phyloP scores from a whole-genome alignment of 2,888 invertebrate species.

The Zygogramma bicolorata region DNA sequence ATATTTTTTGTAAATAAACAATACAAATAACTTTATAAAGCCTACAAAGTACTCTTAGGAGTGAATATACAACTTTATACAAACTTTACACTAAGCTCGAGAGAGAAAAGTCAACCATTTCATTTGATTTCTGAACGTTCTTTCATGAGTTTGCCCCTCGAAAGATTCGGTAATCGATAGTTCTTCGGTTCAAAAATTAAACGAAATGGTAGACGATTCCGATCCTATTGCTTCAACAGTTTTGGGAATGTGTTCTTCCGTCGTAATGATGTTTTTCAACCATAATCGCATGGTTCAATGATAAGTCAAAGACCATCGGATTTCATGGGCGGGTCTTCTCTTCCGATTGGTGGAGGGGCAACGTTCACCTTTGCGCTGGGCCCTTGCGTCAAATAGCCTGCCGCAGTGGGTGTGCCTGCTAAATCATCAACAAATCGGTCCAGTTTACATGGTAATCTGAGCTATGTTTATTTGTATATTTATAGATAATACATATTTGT shows the following conservation, averaged over 20 bases:
- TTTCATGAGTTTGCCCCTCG: too few relatives aligned
- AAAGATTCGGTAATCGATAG: not conserved
- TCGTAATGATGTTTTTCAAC: conserved; percentile 31
- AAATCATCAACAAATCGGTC: not conserved
- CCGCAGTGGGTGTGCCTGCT: conserved; percentile 79
- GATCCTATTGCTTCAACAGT: conserved; percentile 44
- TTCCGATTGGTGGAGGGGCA: conserved; percentile 89
- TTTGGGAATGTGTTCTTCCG: conserved; percentile 50
- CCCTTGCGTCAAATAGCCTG: conserved; percentile 94
- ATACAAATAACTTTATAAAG: conserved; percentile 54
- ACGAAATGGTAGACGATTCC: conserved; percentile 2
- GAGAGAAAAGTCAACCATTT: not conserved
- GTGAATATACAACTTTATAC: conserved; percentile 51
- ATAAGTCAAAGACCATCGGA: conserved; percentile 55
- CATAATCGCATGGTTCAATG: conserved; percentile 34
- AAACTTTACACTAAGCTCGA: conserved; percentile 36
- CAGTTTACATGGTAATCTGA: too few relatives aligned
- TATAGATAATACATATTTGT: not conserved
- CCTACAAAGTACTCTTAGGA: conserved; percentile 51
- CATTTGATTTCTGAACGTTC: not conserved
- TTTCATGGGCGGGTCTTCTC: conserved; percentile 67
- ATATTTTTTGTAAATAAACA: conserved; percentile 51
- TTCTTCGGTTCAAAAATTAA: not conserved
- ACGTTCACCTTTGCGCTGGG: conserved; percentile 79
- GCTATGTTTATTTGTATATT: not conserved